Conservation (phyloP, 2,113 vertebrate species). For the Cebidichthys violaceus region DNA sequence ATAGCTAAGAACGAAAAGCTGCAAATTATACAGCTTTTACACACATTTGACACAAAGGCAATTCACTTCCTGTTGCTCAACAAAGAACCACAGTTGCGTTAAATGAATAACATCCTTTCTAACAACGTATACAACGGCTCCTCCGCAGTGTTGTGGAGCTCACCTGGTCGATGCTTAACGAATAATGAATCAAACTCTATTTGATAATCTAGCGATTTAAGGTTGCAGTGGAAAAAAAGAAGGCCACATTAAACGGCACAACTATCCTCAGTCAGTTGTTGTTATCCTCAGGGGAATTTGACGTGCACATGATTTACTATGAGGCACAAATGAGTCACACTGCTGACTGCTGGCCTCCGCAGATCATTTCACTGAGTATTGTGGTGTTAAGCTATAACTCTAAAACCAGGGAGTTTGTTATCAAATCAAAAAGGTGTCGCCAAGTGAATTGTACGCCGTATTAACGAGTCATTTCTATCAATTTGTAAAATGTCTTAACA, state of each 20-base stretch:
- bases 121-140: not conserved
- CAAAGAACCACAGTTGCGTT: not conserved
- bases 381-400: not conserved
- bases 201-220: constrained; percentile 9
- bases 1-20: not conserved
- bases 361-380: not conserved
- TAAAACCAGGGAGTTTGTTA: not conserved
- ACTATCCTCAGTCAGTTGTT: not conserved
- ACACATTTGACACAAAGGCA: not conserved
- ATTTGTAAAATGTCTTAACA: not conserved
- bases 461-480: not conserved
- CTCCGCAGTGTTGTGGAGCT: constrained; percentile 10
- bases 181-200: constrained; percentile 5
- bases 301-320: not conserved
- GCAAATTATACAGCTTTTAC: not conserved
- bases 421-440: not conserved
- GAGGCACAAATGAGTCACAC: not conserved
- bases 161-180: not conserved
- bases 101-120: not conserved
- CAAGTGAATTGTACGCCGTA: not conserved
- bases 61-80: not conserved
- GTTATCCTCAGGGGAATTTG: not conserved
- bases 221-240: not conserved
- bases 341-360: not conserved
- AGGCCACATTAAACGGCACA: not conserved